phyloP scores from a whole-genome alignment of 2,888 invertebrate genomes.

The Ecliptopera silaceata region DNA sequence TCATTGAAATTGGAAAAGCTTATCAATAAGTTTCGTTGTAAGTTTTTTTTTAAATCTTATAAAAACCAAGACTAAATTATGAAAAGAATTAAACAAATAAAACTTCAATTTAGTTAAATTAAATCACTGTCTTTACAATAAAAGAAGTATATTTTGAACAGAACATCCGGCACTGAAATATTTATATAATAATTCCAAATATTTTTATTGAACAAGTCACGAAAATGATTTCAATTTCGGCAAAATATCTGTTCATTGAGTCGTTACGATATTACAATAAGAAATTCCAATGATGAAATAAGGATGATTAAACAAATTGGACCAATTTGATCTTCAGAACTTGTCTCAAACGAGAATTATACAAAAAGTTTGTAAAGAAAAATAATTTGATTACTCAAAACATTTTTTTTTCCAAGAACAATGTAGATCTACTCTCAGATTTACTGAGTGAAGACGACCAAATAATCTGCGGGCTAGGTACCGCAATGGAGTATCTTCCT shows the following conservation, averaged over 20 bases:
- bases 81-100: too few relatives aligned
- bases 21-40: slow-evolving; percentile 13
- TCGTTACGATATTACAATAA: too few relatives aligned
- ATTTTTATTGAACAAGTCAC: too few relatives aligned
- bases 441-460: slow-evolving; percentile 74
- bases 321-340: not conserved
- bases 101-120: too few relatives aligned
- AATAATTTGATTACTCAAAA: not conserved
- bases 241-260: too few relatives aligned
- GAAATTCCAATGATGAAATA: too few relatives aligned
- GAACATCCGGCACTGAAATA: too few relatives aligned
- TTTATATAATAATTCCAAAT: too few relatives aligned
- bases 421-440: slow-evolving; percentile 25
- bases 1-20: slow-evolving; percentile 29
- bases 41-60: slow-evolving; percentile 3
- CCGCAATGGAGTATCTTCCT: slow-evolving; percentile 93
- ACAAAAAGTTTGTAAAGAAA: not conserved
- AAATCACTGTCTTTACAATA: too few relatives aligned
- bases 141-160: too few relatives aligned
- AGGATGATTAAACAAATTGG: too few relatives aligned
- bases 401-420: not conserved
- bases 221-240: too few relatives aligned
- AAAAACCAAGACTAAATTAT: not conserved
- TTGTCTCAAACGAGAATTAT: not conserved
- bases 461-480: slow-evolving; percentile 75